A percentile compares a stretch with the other conserved stretches of the same genome.
These are phyloP conservation scores for Drosophila chauvacae DNA, from an alignment of 1,140 invertebrate genomes.

Conservation along the genomic window DNA sequence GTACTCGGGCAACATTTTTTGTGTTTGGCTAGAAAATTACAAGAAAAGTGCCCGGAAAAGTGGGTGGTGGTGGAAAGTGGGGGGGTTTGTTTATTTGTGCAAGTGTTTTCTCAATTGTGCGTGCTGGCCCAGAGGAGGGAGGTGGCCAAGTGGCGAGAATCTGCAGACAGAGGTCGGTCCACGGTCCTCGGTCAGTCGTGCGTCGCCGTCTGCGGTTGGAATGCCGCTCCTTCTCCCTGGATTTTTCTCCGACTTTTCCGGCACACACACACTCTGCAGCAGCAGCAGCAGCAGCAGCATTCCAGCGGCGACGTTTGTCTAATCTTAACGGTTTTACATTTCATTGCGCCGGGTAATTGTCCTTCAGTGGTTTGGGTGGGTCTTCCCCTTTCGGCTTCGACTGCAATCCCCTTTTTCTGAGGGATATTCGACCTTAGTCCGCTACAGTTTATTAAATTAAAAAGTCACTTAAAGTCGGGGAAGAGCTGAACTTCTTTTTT, in stretches of 20 bases:
- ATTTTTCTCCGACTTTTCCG: conserved; percentile 8
- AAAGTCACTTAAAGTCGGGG: conserved; percentile 47
- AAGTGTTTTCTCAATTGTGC: conserved; percentile 82
- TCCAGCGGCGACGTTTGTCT: conserved; percentile 63
- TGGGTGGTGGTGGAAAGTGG: conserved; percentile 13
- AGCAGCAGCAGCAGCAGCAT: conserved; percentile 13
- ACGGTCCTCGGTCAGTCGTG: conserved; percentile 45
- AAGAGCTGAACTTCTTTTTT: not conserved
- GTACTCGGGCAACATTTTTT: conserved; percentile 48
- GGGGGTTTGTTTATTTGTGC: conserved; percentile 76
- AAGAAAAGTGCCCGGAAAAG: conserved; percentile 72
- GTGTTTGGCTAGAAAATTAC: conserved; percentile 81
- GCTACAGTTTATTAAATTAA: conserved; percentile 71
- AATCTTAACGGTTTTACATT: conserved; percentile 83
- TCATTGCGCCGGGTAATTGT: conserved; percentile 75
- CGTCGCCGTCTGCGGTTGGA: conserved; percentile 70
- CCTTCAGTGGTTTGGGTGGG: not conserved
- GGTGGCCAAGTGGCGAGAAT: conserved; percentile 3
- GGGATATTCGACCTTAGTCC: conserved; percentile 25
- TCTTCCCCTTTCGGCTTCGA: not conserved
- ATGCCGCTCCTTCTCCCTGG: conserved; percentile 35
- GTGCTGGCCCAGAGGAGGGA: conserved; percentile 38
- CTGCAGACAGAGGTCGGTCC: conserved; percentile 10
- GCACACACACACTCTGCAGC: not conserved
- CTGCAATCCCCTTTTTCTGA: not conserved